Conservation (phyloP, 2,888 invertebrate genomes). For the Tachina fera region DNA sequence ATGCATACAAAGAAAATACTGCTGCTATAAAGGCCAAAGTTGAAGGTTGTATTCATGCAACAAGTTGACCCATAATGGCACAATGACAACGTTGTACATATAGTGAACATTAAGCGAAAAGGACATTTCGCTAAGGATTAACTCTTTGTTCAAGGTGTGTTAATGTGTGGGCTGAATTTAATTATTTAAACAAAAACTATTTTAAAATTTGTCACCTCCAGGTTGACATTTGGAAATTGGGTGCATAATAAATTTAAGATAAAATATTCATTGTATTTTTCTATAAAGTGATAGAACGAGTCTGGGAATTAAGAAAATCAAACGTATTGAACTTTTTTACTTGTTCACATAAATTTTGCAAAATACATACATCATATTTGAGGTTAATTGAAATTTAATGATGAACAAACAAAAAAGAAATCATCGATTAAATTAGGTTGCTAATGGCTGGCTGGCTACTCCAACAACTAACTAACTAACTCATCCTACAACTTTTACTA, state of each 20-base stretch:
- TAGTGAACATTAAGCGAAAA: slow-evolving; percentile 4
- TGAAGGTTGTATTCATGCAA: slow-evolving; percentile 61
- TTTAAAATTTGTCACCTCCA: slow-evolving; percentile 33
- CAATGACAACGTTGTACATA: neutral
- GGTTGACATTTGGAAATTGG: slow-evolving; percentile 52
- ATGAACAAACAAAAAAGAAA: slow-evolving; percentile 17
- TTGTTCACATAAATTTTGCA: neutral
- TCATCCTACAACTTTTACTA: slow-evolving; percentile 39
- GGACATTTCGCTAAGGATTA: slow-evolving; percentile 10
- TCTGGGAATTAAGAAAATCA: slow-evolving; percentile 6
- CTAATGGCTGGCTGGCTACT: slow-evolving; percentile 47
- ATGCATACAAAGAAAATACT: neutral
- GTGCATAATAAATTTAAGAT: slow-evolving; percentile 27
- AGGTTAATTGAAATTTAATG: slow-evolving; percentile 66
- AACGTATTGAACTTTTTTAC: neutral
- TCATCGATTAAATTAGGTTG: slow-evolving; percentile 54
- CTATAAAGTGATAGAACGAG: neutral
- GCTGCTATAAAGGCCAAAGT: slow-evolving; percentile 57
- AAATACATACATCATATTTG: neutral
- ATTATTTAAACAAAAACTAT: slow-evolving; percentile 36
- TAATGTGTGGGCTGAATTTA: neutral
- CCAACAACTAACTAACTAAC: slow-evolving; percentile 11
- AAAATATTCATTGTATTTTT: neutral
- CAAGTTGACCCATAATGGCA: slow-evolving; percentile 39
- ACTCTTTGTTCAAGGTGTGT: neutral